phyloP scores from a whole-genome alignment of 1,140 invertebrate genomes.

The Leptinotarsa texana region DNA sequence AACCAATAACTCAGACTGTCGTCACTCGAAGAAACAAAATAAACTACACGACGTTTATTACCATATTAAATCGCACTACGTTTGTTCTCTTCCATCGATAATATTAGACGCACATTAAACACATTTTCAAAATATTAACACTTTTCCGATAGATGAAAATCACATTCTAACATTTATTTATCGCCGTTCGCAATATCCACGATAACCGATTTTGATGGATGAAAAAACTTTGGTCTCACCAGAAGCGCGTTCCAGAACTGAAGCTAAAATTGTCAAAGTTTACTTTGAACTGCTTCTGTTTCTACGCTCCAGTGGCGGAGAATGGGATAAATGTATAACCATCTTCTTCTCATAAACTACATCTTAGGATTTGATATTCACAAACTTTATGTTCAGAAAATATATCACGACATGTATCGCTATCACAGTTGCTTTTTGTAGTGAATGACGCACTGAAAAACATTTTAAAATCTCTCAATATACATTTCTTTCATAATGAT shows the following conservation, averaged over 20 bases:
- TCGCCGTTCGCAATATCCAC: slow-evolving; percentile 26
- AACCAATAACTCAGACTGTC: slow-evolving; percentile 13
- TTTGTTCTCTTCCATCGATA: background rate
- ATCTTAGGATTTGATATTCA: too few species aligned
- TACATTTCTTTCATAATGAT: too few species aligned
- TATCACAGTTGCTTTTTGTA: too few species aligned
- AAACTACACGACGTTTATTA: slow-evolving; percentile 1
- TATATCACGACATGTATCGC: too few species aligned
- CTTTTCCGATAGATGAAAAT: slow-evolving; percentile 20
- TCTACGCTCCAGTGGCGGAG: background rate
- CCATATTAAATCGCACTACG: background rate
- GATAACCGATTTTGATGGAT: slow-evolving; percentile 32
- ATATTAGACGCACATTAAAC: slow-evolving; percentile 10
- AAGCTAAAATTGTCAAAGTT: slow-evolving; percentile 34
- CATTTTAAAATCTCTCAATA: too few species aligned
- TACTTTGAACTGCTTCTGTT: slow-evolving; percentile 17
- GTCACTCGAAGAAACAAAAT: background rate
- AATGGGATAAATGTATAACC: background rate
- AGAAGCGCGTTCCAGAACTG: slow-evolving; percentile 34
- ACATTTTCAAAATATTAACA: slow-evolving; percentile 15
- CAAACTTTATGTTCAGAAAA: too few species aligned
- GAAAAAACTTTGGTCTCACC: slow-evolving; percentile 34
- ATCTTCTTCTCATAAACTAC: background rate
- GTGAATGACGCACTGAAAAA: too few species aligned
- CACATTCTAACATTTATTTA: slow-evolving; percentile 20